Evolutionary conservation across 2,888 invertebrate species (phyloP).

Genomic region (Parelbella ahira): DNA sequence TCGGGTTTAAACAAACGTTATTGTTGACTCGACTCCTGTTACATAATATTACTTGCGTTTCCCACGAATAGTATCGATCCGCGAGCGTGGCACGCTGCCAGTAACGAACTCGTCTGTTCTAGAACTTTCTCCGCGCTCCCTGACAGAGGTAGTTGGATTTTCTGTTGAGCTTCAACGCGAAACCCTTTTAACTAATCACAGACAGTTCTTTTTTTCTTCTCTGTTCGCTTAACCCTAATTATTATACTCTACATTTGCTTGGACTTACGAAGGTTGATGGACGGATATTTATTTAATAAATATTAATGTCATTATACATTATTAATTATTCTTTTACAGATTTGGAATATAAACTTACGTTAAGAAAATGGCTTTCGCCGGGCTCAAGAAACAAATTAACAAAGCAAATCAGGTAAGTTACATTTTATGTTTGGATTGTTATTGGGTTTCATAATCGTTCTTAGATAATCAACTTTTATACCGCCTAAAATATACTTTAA

Average conservation of each 20-base stretch:
- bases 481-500: too few species aligned
- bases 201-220: too few species aligned
- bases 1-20: constrained; percentile 35
- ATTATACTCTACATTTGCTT: too few species aligned
- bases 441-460: too few species aligned
- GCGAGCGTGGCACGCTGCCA: constrained; percentile 68
- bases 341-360: constrained; percentile 40
- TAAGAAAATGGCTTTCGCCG: constrained; percentile 96
- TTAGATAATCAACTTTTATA: too few species aligned
- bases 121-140: constrained; percentile 36
- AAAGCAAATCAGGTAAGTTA: constrained; percentile 97
- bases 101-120: constrained; percentile 56
- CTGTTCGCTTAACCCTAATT: too few species aligned
- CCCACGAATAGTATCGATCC: constrained; percentile 62
- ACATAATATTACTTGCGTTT: constrained; percentile 59
- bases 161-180: background rate
- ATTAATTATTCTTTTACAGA: too few species aligned
- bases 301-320: too few species aligned
- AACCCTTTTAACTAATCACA: too few species aligned
- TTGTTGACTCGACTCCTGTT: constrained; percentile 50
- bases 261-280: too few species aligned
- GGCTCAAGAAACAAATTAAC: constrained; percentile 99
- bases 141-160: constrained; percentile 1
- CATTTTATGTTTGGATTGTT: too few species aligned
- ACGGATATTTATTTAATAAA: too few species aligned